phyloP scores from a whole-genome alignment of 1,140 invertebrate genomes.

The Euglossa dilemma region DNA sequence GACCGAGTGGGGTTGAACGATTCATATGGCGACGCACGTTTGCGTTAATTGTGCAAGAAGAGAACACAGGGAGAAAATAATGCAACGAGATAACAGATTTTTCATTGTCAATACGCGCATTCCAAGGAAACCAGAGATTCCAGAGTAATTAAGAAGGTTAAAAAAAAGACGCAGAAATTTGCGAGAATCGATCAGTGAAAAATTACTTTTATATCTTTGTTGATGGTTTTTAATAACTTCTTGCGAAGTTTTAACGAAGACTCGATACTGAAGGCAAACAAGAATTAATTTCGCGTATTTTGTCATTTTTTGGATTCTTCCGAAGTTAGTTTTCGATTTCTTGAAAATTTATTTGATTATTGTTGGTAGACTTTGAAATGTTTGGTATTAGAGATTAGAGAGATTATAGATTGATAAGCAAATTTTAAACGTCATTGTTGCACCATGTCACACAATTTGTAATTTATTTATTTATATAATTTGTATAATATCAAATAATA shows the following conservation, averaged over 20 bases:
- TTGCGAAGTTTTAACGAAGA: background rate
- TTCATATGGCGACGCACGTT: background rate
- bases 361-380: background rate
- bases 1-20: conserved; percentile 21
- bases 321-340: no score
- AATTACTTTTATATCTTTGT: background rate
- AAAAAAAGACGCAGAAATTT: background rate
- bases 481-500: no score
- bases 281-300: background rate
- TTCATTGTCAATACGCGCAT: background rate
- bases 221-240: background rate
- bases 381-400: background rate
- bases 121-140: background rate
- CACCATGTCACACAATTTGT: background rate
- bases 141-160: background rate
- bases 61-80: background rate
- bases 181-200: background rate
- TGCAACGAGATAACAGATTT: background rate
- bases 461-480: no score
- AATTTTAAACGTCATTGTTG: background rate
- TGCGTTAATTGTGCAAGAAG: background rate
- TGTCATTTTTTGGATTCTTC: background rate
- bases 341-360: background rate
- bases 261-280: background rate
- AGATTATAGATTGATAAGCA: background rate